phyloP scores from a whole-genome alignment of 2,797 vertebrate species.

The Notamacropus eugenii region DNA sequence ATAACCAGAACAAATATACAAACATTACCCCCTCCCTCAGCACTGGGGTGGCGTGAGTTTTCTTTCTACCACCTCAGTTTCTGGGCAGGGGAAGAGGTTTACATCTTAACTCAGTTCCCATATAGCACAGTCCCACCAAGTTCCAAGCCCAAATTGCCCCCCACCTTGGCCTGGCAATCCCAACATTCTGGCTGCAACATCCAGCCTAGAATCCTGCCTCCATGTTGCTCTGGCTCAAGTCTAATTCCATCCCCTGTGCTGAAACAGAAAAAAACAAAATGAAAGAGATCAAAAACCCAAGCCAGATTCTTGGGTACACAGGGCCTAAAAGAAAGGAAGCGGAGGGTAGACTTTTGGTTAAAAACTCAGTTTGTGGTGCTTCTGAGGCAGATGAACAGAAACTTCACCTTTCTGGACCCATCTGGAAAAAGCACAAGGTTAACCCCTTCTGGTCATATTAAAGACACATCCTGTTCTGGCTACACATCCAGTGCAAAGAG shows the following conservation, averaged over 20 bases:
- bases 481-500: background rate
- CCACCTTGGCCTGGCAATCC: background rate
- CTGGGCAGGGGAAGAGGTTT: background rate
- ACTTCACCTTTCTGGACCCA: background rate
- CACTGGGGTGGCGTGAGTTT: background rate
- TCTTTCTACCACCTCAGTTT: background rate
- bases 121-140: background rate
- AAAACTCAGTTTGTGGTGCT: background rate
- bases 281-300: background rate
- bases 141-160: background rate
- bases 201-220: background rate
- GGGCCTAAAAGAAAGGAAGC: background rate
- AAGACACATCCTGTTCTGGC: background rate
- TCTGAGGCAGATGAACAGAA: background rate
- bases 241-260: background rate
- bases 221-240: background rate
- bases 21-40: background rate
- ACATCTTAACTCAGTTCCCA: background rate
- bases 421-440: background rate
- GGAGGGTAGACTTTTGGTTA: background rate
- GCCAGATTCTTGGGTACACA: background rate
- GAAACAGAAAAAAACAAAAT: background rate
- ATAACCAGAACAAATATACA: background rate
- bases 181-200: background rate
- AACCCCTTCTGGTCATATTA: background rate